Conservation (phyloP, 1,140 invertebrate species). For the Musca domestica region DNA sequence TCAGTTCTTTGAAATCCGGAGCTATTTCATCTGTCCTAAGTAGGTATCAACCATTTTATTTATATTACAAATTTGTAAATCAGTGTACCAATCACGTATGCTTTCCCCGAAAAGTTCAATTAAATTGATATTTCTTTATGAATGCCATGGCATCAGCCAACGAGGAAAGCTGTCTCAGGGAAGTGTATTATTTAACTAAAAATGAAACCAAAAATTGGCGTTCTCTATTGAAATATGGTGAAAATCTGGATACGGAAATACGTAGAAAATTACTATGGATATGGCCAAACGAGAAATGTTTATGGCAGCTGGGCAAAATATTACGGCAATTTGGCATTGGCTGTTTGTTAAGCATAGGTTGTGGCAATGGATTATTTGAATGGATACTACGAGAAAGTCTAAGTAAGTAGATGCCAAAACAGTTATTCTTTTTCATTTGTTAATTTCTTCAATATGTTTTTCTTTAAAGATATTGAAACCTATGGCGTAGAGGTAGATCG, state of each 20-base stretch:
- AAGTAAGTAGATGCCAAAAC: slow-evolving; percentile 38
- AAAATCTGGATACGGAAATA: slow-evolving; percentile 31
- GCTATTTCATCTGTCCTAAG: no score
- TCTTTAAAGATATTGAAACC: slow-evolving; percentile 13
- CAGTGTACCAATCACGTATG: no score
- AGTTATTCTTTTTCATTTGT: background rate
- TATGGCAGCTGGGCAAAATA: slow-evolving; percentile 43
- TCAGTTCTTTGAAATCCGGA: no score
- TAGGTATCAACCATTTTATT: no score
- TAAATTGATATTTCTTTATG: no score
- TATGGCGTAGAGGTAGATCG: slow-evolving; percentile 62
- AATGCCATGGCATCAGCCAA: background rate
- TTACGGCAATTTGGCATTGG: slow-evolving; percentile 28
- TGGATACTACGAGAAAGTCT: slow-evolving; percentile 37
- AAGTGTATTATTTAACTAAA: slow-evolving; percentile 38
- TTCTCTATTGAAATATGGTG: slow-evolving; percentile 35
- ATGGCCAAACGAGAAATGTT: slow-evolving; percentile 57
- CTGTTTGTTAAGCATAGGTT: slow-evolving; percentile 41
- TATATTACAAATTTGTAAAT: no score
- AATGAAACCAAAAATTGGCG: slow-evolving; percentile 31
- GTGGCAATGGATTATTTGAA: slow-evolving; percentile 46
- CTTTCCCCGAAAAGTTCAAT: no score
- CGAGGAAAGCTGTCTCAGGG: slow-evolving; percentile 1
- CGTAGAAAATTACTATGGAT: slow-evolving; percentile 60
- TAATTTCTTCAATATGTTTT: background rate